Evolutionary conservation across 2,113 vertebrate species (phyloP).

Genomic region (Scolopax mira): DNA sequence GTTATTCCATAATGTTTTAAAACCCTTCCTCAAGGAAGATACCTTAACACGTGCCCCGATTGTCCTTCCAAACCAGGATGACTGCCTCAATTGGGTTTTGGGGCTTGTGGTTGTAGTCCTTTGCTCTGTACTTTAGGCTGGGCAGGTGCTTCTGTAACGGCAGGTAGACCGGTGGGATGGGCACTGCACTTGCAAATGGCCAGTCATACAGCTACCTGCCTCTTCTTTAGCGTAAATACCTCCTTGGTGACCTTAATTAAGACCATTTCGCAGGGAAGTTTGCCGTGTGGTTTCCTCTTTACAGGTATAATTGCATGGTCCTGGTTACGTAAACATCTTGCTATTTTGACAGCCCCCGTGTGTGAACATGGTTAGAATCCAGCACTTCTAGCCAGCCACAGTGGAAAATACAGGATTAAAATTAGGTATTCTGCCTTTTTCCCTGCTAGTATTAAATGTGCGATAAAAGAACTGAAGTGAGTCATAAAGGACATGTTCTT

Average conservation of each 20-base stretch:
- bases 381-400: neutral
- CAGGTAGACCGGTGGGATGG: neutral
- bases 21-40: neutral
- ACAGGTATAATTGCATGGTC: neutral
- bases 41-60: fast-evolving
- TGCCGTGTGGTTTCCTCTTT: neutral
- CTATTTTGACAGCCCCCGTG: neutral
- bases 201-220: neutral
- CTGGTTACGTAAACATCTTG: neutral
- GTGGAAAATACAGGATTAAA: neutral
- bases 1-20: neutral
- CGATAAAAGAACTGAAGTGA: neutral
- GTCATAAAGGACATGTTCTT: conserved; percentile 28
- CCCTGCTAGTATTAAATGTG: neutral
- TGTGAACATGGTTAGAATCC: neutral
- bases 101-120: neutral
- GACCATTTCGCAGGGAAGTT: neutral
- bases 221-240: neutral
- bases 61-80: neutral
- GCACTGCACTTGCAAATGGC: neutral
- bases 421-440: neutral
- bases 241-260: neutral
- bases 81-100: neutral
- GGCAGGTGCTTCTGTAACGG: neutral
- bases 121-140: neutral